Evolutionary conservation across 2,888 invertebrate species (phyloP).

Genomic region (Polydesmus complanatus): DNA sequence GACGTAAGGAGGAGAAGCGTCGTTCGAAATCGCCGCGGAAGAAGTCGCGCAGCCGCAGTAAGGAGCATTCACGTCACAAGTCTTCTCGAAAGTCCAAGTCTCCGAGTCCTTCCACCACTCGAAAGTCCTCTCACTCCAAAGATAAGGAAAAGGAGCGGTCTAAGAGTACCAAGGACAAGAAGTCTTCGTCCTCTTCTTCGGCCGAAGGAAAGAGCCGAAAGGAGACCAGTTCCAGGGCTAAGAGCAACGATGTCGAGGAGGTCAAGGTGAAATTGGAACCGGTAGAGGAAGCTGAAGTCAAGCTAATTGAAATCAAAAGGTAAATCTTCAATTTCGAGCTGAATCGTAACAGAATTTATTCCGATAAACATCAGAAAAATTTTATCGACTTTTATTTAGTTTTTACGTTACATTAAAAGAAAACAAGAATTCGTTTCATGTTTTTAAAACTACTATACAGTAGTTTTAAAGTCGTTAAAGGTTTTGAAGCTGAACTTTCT

Average conservation of each 20-base stretch:
- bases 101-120: constrained; percentile 19
- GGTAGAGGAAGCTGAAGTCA: neutral
- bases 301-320: too few species aligned
- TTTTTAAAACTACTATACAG: too few species aligned
- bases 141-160: constrained; percentile 1
- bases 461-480: too few species aligned
- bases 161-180: constrained; percentile 8
- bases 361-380: too few species aligned
- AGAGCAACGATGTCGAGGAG: constrained; percentile 14
- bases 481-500: too few species aligned
- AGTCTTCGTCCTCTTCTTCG: constrained; percentile 4
- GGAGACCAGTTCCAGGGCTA: constrained; percentile 13
- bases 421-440: too few species aligned
- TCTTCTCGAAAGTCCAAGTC: constrained; percentile 16
- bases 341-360: too few species aligned
- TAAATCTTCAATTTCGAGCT: too few species aligned
- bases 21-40: constrained; percentile 10
- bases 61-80: constrained; percentile 10
- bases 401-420: too few species aligned
- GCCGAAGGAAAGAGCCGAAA: constrained; percentile 18
- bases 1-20: neutral
- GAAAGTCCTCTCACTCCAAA: constrained; percentile 9
- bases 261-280: constrained; percentile 1
- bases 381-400: too few species aligned
- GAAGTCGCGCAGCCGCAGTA: constrained; percentile 14